Evolutionary conservation across 2,888 invertebrate species (phyloP).

Genomic region (Linyphia triangularis): DNA sequence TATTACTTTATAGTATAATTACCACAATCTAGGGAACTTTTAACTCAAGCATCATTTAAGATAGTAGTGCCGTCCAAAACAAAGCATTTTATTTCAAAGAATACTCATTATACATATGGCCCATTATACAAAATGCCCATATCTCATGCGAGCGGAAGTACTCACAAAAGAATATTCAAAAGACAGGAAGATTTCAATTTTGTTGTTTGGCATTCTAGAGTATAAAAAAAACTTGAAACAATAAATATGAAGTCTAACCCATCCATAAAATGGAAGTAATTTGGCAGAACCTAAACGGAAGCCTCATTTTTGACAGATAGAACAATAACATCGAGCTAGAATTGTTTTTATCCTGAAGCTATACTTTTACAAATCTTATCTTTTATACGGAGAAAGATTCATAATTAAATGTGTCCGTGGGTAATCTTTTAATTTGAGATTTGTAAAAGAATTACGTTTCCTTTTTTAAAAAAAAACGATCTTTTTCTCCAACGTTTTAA

Average conservation of each 20-base stretch:
- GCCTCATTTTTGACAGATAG: background rate
- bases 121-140: too few relatives aligned
- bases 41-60: background rate
- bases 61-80: background rate
- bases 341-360: background rate
- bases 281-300: conserved; percentile 9
- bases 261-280: conserved; percentile 10
- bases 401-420: background rate
- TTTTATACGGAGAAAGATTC: background rate
- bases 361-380: background rate
- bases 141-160: too few relatives aligned
- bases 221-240: background rate
- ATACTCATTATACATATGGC: too few relatives aligned
- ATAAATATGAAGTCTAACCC: background rate
- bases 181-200: background rate
- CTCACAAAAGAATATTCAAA: background rate
- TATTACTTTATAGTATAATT: too few relatives aligned
- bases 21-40: too few relatives aligned
- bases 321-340: background rate
- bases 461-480: background rate
- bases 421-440: conserved; percentile 35
- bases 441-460: background rate
- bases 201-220: background rate
- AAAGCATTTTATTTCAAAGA: background rate
- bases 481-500: background rate